Percentiles rank a stretch among this genome's conserved stretches.
Conservation (phyloP, 92 coral and sea anemone species). For the Palythoa grandiflora region DNA sequence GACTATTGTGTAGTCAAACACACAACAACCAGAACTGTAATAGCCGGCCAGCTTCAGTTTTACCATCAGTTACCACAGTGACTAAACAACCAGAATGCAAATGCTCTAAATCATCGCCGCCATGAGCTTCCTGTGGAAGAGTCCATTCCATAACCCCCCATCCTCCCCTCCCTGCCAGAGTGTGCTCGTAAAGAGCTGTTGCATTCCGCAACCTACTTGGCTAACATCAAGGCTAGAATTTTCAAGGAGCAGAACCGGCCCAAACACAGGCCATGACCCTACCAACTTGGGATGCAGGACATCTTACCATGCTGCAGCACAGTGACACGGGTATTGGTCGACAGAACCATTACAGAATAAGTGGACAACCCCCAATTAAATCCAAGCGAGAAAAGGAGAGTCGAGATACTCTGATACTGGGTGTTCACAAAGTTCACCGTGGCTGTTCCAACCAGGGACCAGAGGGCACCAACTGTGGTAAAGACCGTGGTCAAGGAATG, state of each 20-base stretch:
- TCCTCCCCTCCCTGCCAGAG: constrained; percentile 39
- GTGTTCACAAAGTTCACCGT: neutral
- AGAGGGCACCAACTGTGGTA: neutral
- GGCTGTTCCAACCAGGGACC: neutral
- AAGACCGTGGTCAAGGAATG: neutral
- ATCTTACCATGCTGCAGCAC: constrained; percentile 5
- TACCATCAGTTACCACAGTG: constrained; percentile 45
- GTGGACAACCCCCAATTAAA: neutral
- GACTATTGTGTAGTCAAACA: neutral
- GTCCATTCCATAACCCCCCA: constrained; percentile 24
- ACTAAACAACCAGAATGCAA: constrained; percentile 48
- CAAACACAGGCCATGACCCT: neutral
- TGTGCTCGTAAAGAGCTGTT: constrained; percentile 42
- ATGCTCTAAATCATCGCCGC: constrained; percentile 53
- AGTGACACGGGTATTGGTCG: constrained; percentile 19
- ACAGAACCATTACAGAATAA: constrained; percentile 14
- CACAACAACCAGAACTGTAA: neutral
- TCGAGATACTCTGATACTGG: neutral
- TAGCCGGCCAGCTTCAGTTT: constrained; percentile 38
- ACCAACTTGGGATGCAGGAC: constrained; percentile 7
- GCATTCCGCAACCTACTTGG: constrained; percentile 40
- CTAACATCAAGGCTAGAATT: neutral
- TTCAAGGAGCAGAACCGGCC: neutral
- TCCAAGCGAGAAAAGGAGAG: neutral
- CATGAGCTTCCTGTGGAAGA: constrained; percentile 7